A percentile compares a stretch with the other conserved stretches of the same genome.
phyloP scores from a whole-genome alignment of 2,888 invertebrate genomes.

The Epistrophella euchroma region DNA sequence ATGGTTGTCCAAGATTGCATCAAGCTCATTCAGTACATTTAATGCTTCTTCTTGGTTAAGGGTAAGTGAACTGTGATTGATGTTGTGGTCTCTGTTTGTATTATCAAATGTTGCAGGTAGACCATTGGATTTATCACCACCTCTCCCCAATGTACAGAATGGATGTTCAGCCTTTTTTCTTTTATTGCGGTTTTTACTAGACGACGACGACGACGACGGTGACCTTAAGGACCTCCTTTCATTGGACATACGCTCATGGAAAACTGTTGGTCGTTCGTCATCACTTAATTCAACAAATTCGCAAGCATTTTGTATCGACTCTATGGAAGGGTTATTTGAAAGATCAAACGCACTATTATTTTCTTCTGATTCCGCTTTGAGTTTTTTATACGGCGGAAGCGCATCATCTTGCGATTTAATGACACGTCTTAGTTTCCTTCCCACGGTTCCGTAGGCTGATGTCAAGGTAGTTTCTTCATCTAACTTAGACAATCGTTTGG shows the following conservation, averaged over 20 bases:
- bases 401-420: slow-evolving; percentile 67
- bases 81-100: slow-evolving; percentile 26
- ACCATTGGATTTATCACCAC: slow-evolving; percentile 17
- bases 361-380: slow-evolving; percentile 63
- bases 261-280: slow-evolving; percentile 79
- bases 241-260: slow-evolving; percentile 72
- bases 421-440: slow-evolving; percentile 62
- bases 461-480: slow-evolving; percentile 49
- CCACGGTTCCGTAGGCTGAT: slow-evolving; percentile 59
- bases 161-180: slow-evolving; percentile 77
- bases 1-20: slow-evolving; percentile 81
- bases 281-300: slow-evolving; percentile 80
- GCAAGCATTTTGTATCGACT: slow-evolving; percentile 81
- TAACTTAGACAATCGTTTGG: slow-evolving; percentile 44
- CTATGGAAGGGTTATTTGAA: slow-evolving; percentile 81
- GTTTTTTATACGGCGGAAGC: slow-evolving; percentile 72
- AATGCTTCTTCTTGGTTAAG: slow-evolving; percentile 78
- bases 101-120: slow-evolving; percentile 51
- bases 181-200: slow-evolving; percentile 69
- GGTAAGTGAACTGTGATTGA: slow-evolving; percentile 60
- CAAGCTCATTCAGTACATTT: slow-evolving; percentile 81
- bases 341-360: slow-evolving; percentile 77
- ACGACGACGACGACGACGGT: slow-evolving; percentile 32
- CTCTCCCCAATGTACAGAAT: slow-evolving; percentile 75
- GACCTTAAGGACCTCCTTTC: slow-evolving; percentile 72